Percentiles rank a stretch among this genome's conserved stretches.
phyloP scores from a whole-genome alignment of 2,113 vertebrate species.

The Cairina moschata region DNA sequence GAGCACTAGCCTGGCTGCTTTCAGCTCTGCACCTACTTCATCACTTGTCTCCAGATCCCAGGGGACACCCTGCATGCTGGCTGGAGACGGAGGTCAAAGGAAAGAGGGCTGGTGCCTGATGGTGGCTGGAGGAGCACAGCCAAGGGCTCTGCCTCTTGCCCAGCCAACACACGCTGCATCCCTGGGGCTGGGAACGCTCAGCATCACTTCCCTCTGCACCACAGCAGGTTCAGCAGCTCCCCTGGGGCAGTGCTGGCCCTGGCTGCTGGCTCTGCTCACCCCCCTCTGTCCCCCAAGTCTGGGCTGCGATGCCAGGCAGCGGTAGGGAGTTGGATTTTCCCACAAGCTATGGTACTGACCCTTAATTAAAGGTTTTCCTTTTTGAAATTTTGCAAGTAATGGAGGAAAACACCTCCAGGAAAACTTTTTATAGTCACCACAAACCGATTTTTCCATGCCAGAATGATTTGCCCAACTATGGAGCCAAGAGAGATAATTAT shows the following conservation, averaged over 20 bases:
- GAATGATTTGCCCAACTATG: background rate
- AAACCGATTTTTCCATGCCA: background rate
- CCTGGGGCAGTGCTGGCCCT: background rate
- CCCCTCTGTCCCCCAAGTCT: background rate
- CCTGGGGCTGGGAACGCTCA: background rate
- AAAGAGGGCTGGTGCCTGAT: background rate
- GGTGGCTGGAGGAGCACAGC: background rate
- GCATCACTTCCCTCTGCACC: too few species aligned
- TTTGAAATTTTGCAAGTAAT: background rate
- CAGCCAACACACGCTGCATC: background rate
- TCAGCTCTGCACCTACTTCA: constrained; percentile 14
- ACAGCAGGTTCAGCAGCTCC: background rate
- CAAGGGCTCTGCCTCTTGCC: background rate
- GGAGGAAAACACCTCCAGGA: background rate
- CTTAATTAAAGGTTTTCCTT: background rate
- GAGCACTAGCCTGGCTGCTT: background rate
- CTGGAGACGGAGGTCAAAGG: background rate
- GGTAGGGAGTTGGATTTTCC: background rate
- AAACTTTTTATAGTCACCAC: background rate
- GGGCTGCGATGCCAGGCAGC: background rate
- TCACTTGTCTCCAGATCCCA: rapidly evolving
- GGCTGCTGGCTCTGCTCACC: background rate
- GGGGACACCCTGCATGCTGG: background rate
- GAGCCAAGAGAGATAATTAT: background rate
- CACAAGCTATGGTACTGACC: background rate